Conservation (phyloP, 2,888 invertebrate species). For the Scrobipalpa costella region DNA sequence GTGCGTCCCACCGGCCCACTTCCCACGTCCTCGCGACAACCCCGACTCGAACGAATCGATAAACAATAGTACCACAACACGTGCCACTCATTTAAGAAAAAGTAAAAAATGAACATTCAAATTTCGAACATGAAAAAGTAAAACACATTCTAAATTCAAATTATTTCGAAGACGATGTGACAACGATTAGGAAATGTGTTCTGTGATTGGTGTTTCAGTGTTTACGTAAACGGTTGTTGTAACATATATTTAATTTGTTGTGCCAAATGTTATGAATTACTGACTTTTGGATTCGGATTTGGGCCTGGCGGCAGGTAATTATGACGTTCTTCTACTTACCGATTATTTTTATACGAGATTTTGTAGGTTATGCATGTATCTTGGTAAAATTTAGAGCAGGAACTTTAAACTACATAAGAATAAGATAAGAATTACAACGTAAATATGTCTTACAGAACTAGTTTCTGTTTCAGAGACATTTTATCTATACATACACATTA, state of each 20-base stretch:
- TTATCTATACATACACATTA: too few relatives aligned
- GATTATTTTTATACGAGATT: too few relatives aligned
- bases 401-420: too few relatives aligned
- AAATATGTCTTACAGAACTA: too few relatives aligned
- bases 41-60: constrained; percentile 32
- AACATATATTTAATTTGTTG: constrained; percentile 31
- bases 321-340: not conserved
- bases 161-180: constrained; percentile 36
- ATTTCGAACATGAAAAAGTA: constrained; percentile 33
- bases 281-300: constrained; percentile 4
- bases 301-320: constrained; percentile 8
- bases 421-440: too few relatives aligned
- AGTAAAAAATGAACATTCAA: constrained; percentile 20
- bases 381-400: too few relatives aligned
- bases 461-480: too few relatives aligned
- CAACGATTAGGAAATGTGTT: constrained; percentile 7
- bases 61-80: constrained; percentile 17
- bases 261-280: constrained; percentile 19
- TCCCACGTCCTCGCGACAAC: constrained; percentile 30
- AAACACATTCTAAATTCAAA: constrained; percentile 12
- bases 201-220: constrained; percentile 54
- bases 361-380: too few relatives aligned
- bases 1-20: constrained; percentile 45
- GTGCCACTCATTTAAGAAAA: constrained; percentile 12
- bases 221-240: constrained; percentile 40